A percentile compares a stretch with the other conserved stretches of the same genome.
phyloP scores from a whole-genome alignment of 2,888 invertebrate genomes.

The Elmis aenea region DNA sequence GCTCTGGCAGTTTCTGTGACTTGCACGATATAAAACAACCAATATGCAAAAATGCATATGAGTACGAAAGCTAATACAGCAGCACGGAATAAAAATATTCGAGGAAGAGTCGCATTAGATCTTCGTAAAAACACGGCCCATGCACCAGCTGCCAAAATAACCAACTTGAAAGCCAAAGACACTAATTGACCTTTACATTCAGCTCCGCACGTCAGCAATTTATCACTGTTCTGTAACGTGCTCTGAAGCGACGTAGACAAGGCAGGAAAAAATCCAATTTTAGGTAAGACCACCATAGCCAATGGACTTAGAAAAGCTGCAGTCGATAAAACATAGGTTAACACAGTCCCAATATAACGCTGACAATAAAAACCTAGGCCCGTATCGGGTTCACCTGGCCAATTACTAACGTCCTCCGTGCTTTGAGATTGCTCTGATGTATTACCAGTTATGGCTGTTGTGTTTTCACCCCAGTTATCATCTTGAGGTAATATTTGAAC shows the following conservation, averaged over 20 bases:
- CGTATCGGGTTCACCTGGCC: slow-evolving; percentile 69
- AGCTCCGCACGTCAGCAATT: slow-evolving; percentile 78
- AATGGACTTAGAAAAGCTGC: slow-evolving; percentile 88
- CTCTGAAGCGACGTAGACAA: slow-evolving; percentile 62
- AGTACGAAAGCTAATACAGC: slow-evolving; percentile 83
- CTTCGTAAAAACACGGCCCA: slow-evolving; percentile 90
- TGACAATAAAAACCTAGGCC: slow-evolving; percentile 71
- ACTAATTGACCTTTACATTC: slow-evolving; percentile 93
- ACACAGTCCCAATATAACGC: slow-evolving; percentile 75
- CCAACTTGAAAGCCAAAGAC: slow-evolving; percentile 85
- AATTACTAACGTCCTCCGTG: slow-evolving; percentile 83
- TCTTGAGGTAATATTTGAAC: slow-evolving; percentile 95
- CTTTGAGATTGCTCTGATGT: slow-evolving; percentile 95
- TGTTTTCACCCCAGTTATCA: slow-evolving; percentile 99
- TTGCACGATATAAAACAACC: slow-evolving; percentile 97
- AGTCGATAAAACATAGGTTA: slow-evolving; percentile 74
- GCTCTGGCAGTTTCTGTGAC: slow-evolving; percentile 76
- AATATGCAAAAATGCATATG: slow-evolving; percentile 92
- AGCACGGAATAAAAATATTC: slow-evolving; percentile 86
- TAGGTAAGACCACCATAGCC: slow-evolving; percentile 91
- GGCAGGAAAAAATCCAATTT: slow-evolving; percentile 79
- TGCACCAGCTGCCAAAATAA: slow-evolving; percentile 81
- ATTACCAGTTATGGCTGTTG: slow-evolving; percentile 94
- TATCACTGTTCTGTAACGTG: slow-evolving; percentile 64
- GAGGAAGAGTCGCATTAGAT: slow-evolving; percentile 81